Evolutionary conservation across 2,797 vertebrate species (phyloP).

Genomic region (Chaunax sp.): DNA sequence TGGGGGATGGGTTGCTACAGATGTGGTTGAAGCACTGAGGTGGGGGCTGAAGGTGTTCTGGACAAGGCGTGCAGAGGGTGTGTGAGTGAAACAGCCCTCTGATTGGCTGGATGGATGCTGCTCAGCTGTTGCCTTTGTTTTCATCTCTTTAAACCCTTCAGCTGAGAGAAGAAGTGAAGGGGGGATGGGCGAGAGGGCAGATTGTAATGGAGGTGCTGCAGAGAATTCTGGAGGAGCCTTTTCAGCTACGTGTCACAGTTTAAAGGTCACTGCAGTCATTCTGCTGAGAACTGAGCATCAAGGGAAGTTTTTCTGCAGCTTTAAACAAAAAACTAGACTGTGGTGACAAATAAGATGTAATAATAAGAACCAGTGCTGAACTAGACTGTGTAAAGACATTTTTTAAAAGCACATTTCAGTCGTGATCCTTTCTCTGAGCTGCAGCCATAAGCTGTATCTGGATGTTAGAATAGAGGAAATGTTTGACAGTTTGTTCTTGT

Average conservation of each 20-base stretch:
- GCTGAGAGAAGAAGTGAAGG: background rate
- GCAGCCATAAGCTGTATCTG: background rate
- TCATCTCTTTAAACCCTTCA: conserved; percentile 14
- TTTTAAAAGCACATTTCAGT: too few species aligned
- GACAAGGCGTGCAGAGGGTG: conserved; percentile 56
- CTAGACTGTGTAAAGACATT: too few species aligned
- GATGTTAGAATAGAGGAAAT: background rate
- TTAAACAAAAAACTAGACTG: background rate
- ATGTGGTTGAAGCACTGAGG: background rate
- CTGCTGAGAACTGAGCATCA: background rate
- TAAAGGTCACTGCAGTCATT: conserved; percentile 4
- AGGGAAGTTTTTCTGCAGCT: background rate
- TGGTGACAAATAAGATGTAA: background rate
- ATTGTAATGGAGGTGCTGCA: background rate
- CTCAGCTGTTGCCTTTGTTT: conserved; percentile 29
- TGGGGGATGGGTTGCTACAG: conserved; percentile 8
- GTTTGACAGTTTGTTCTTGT: background rate
- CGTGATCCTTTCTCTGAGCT: background rate
- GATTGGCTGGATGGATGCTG: conserved; percentile 58
- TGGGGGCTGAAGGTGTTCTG: conserved; percentile 27
- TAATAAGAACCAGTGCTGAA: background rate
- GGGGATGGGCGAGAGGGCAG: background rate
- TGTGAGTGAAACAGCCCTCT: conserved; percentile 42
- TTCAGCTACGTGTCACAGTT: conserved; percentile 4
- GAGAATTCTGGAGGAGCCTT: background rate